Base-by-base conservation (phyloP, 2,797 vertebrate genomes). In the Xenopus petersii region DNA sequence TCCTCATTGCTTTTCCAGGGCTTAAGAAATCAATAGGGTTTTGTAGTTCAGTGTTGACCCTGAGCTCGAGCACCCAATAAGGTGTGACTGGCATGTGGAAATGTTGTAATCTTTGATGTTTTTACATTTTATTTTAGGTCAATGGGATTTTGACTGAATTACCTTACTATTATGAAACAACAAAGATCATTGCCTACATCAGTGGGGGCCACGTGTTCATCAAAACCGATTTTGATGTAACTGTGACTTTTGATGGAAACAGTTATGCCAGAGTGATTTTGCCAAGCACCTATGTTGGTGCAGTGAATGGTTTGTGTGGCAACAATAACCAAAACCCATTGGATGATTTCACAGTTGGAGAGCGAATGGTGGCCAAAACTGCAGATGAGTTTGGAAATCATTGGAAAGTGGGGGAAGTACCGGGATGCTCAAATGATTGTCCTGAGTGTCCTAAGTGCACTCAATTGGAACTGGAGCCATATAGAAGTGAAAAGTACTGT, bases 381-480 rank as follows among this genome's bases (percentile, higher is more conserved):
- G 72, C 69, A 2, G 58, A 81, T 24, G 70, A 79, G 55, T 88
- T 87, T 74, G 84, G 61, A 56, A 68, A 77, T 10, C 71, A 76
- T 72, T 91, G 89, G 88, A 83, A 86, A 74, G 84, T 82, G 63
- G 82, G 80, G 0, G 85, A 82, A 0, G 65, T 42, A 30, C 61
- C 67, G 0, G 87, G 75, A 59, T 91, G 90, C 79, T 79, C 75
- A 12, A 56, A 2, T 10, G 42, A 49, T 15, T 61, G 55, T 8
- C 36, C 55, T 1, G 75, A 80, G 0, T 76, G 69, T 4, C 84
- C 83, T 1, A 51, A 11, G n/a, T 92, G 89, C 72, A 80, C 70
- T 0, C 36, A 62, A 0, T 71, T 81, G 26, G 24, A 86, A n/a
- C 79, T 82, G 73, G 59, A 80, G 10, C 10, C 74, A 42, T 91